Conservation (phyloP, 2,113 vertebrate genomes). For the Toxostoma redivivum region DNA sequence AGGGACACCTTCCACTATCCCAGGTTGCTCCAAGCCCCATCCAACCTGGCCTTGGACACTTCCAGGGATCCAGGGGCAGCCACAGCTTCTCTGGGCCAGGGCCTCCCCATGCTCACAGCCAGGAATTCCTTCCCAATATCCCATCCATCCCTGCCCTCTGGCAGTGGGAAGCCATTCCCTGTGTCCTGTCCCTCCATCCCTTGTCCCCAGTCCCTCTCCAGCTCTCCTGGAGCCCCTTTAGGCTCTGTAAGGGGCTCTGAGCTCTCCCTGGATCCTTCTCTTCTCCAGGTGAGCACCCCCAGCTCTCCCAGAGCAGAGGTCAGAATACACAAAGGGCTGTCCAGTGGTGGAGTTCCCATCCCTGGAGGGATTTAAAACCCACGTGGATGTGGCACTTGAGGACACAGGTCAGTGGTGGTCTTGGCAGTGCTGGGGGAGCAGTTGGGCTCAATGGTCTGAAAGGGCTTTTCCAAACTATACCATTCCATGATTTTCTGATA, state of each 20-base stretch:
- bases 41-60: background rate
- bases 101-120: accelerated
- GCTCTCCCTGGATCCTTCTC: accelerated
- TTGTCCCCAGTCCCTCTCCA: background rate
- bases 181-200: background rate
- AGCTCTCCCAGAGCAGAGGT: background rate
- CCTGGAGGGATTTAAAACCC: background rate
- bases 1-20: background rate
- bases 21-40: accelerated
- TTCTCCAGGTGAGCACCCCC: background rate
- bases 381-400: background rate
- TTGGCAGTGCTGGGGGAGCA: background rate
- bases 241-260: background rate
- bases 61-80: background rate
- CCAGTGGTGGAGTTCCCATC: background rate
- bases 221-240: background rate
- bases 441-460: background rate
- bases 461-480: background rate
- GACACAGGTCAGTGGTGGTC: background rate
- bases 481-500: background rate
- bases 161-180: background rate
- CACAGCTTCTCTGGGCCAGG: background rate
- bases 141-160: accelerated
- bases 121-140: background rate
- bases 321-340: background rate